These are phyloP conservation scores for Phacellophora camtschatica DNA, from an alignment of 30 jellyfish, hydroid and myxozoan genomes.

Conservation along the genomic window DNA sequence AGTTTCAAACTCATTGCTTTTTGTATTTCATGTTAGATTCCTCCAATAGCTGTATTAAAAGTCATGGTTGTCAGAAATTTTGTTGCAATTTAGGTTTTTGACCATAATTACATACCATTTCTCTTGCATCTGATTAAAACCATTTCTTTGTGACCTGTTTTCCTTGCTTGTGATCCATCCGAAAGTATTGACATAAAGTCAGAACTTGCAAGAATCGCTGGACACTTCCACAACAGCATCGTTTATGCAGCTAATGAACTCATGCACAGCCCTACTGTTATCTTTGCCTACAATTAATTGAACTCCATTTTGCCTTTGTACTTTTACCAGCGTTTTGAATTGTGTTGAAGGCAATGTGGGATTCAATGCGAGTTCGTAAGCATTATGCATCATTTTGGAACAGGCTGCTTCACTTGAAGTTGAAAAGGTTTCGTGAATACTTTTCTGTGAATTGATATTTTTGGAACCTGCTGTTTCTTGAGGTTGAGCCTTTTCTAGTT, in stretches of 20 bases:
- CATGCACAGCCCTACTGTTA: background rate
- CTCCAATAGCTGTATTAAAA: too few relatives aligned
- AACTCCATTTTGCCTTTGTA: slow-evolving; percentile 44
- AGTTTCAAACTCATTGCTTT: too few relatives aligned
- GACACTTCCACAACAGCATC: slow-evolving; percentile 15
- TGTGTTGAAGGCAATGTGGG: slow-evolving; percentile 43
- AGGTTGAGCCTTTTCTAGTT: background rate
- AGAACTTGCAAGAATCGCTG: slow-evolving; percentile 32
- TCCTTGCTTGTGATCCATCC: slow-evolving; percentile 65
- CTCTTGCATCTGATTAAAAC: background rate
- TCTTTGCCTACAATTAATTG: slow-evolving; percentile 15
- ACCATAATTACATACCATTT: background rate
- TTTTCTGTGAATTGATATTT: background rate
- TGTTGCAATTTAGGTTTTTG: too few relatives aligned
- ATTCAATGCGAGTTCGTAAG: slow-evolving; percentile 21
- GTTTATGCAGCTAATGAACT: background rate
- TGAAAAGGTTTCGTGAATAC: background rate
- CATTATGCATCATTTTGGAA: slow-evolving; percentile 15
- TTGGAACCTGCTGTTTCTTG: background rate
- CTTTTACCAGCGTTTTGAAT: slow-evolving; percentile 48
- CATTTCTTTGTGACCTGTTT: slow-evolving; percentile 36
- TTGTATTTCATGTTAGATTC: too few relatives aligned
- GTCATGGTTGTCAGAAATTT: too few relatives aligned
- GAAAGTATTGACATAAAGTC: slow-evolving; percentile 36
- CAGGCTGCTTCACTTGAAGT: slow-evolving; percentile 25